Percentiles rank a stretch among this genome's conserved stretches.
Evolutionary conservation across 2,797 vertebrate species (phyloP).

Genomic region (Chaetophractus vellerosus): DNA sequence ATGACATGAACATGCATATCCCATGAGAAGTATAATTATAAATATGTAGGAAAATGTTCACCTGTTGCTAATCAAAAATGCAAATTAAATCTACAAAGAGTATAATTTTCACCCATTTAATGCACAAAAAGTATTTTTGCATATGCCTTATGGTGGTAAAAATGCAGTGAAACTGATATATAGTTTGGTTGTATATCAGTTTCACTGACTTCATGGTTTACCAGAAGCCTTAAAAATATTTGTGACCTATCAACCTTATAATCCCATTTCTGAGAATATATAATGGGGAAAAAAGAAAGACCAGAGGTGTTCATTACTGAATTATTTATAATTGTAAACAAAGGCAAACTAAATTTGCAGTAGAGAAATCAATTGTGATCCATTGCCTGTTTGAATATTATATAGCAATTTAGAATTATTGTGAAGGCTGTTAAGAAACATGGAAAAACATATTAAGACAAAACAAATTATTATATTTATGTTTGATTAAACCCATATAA

Average conservation of each 20-base stretch:
- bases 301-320: not conserved
- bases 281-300: not conserved
- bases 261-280: slow-evolving; percentile 28
- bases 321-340: not conserved
- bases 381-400: not conserved
- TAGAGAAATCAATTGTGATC: not conserved
- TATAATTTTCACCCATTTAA: slow-evolving; percentile 48
- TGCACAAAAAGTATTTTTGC: slow-evolving; percentile 12
- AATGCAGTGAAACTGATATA: not conserved
- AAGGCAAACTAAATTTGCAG: not conserved
- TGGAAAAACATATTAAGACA: slow-evolving; percentile 17
- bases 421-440: not conserved
- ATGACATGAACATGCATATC: not conserved
- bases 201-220: not conserved
- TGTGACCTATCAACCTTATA: not conserved
- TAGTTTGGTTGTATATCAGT: not conserved
- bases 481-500: not conserved
- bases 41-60: not conserved
- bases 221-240: slow-evolving; percentile 4
- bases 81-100: not conserved
- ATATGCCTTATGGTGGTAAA: not conserved
- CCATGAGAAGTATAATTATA: slow-evolving; percentile 13
- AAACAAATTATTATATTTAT: not conserved
- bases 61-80: slow-evolving; percentile 19
- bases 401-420: not conserved